Base-by-base conservation (phyloP, 2,888 invertebrate genomes). In the Dynastes tityus region DNA sequence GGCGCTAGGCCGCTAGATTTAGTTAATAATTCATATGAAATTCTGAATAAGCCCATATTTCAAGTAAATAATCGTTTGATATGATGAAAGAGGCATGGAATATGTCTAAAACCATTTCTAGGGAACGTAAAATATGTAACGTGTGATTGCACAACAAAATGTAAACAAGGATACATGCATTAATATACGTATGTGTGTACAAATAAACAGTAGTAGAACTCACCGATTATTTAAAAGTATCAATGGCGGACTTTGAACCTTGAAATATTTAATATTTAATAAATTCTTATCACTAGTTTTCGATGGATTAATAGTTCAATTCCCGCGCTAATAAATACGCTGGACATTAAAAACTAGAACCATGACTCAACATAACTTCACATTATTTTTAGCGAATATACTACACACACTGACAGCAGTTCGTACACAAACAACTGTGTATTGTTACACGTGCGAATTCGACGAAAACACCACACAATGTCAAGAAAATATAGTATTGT, bases 141-240 rank as follows among this genome's bases (percentile, higher is more conserved):
- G 29, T 63, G 13, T 58, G 75, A 82, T 83, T 83, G 82, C 82
- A 81, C 83, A 83, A 83, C 79, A 81, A 80, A 71, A 82, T 79
- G 83, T 83, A 83, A 83, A 83, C 82, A 83, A 83, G 79, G 55
- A 73, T 64, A 45, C 61, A 63, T 61, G 11, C 45, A 45, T 45
- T 45, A 45, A 45, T 45, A 2, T 45, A 78, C 65, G 53, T 55
- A 64, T 49, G 63, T 64, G 55, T 67, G 49, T 61, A 65, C 37
- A 76, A 63, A 76, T 22, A 37, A 37, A 70, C 32, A 71, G 37
- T 49, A 63, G 63, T 58, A 73, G 61, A 49, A 74, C 77, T 77
- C 73, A 79, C 77, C 74, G 45, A 67, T 53, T 70, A 32, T 80
- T 80, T 68, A 74, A 80, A 68, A 78, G 53, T 77, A 74, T 77